Evolutionary conservation across 2,888 invertebrate genomes (phyloP).

Genomic region (Isoperla grammatica): DNA sequence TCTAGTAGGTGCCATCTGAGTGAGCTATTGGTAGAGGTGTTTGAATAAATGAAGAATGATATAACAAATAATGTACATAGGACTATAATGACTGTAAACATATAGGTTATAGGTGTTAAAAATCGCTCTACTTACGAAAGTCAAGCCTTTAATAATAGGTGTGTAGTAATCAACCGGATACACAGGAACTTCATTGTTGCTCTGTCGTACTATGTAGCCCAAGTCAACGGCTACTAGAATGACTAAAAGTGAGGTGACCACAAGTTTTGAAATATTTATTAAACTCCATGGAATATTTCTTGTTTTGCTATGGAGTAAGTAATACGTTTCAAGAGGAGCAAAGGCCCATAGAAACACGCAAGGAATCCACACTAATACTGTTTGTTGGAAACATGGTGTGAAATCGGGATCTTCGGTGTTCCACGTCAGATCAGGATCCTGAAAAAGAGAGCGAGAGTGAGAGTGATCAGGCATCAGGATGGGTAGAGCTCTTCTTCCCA

Average conservation of each 20-base stretch:
- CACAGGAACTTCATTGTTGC: constrained; percentile 46
- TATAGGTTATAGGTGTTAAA: too few species aligned
- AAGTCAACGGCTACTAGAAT: constrained; percentile 64
- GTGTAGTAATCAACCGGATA: constrained; percentile 69
- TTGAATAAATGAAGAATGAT: too few species aligned
- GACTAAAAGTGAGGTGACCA: constrained; percentile 56
- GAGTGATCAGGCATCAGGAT: too few species aligned
- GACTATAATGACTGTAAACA: too few species aligned
- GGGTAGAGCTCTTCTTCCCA: too few species aligned
- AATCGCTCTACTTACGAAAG: constrained; percentile 85
- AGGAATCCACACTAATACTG: constrained; percentile 84
- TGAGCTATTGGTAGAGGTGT: too few species aligned
- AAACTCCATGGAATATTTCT: constrained; percentile 66
- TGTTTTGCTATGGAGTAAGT: constrained; percentile 68
- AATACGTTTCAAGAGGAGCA: constrained; percentile 66
- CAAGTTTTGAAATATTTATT: constrained; percentile 66
- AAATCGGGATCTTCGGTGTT: constrained; percentile 76
- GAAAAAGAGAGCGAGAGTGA: constrained; percentile 43
- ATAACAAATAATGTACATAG: too few species aligned
- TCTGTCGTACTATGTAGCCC: constrained; percentile 54
- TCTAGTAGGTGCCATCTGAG: too few species aligned
- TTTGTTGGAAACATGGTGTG: constrained; percentile 88
- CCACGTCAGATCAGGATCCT: constrained; percentile 78
- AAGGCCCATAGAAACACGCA: constrained; percentile 78
- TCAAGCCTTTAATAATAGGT: constrained; percentile 69